Conservation (phyloP, 1,140 invertebrate species). For the Drosophila chauvacae region DNA sequence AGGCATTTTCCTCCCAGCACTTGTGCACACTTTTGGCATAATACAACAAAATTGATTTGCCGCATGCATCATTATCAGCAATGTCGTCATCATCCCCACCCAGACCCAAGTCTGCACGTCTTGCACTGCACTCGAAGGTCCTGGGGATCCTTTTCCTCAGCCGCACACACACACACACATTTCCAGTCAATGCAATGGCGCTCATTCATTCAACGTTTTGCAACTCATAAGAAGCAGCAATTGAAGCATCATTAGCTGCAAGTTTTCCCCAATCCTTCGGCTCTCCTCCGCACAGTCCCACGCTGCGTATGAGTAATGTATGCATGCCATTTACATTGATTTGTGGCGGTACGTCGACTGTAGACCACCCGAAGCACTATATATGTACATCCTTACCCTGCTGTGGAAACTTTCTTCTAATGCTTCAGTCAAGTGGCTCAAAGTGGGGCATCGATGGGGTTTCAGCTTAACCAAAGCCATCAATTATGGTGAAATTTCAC, state of each 20-base stretch:
- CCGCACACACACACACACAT: slow-evolving; percentile 12
- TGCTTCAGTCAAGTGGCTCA: slow-evolving; percentile 49
- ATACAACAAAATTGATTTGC: slow-evolving; percentile 82
- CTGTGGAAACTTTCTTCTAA: slow-evolving; percentile 49
- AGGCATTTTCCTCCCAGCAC: slow-evolving; percentile 6
- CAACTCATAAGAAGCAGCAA: slow-evolving; percentile 80
- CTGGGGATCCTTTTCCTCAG: slow-evolving; percentile 20
- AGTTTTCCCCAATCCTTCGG: slow-evolving; percentile 49
- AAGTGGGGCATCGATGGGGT: slow-evolving; percentile 54
- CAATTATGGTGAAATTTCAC: slow-evolving; percentile 50
- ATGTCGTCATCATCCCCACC: slow-evolving; percentile 17
- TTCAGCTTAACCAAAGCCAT: slow-evolving; percentile 55
- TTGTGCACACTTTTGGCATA: slow-evolving; percentile 77
- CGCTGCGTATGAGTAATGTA: slow-evolving; percentile 78
- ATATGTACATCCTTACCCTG: slow-evolving; percentile 4
- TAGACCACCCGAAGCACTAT: slow-evolving; percentile 11
- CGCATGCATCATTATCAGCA: slow-evolving; percentile 81
- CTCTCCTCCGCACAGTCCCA: slow-evolving; percentile 23
- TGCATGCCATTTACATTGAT: slow-evolving; percentile 80
- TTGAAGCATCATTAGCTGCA: slow-evolving; percentile 82
- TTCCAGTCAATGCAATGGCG: slow-evolving; percentile 75
- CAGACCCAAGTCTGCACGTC: slow-evolving; percentile 3
- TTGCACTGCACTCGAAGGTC: slow-evolving; percentile 33
- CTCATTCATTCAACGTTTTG: slow-evolving; percentile 81
- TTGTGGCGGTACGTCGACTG: slow-evolving; percentile 49